phyloP scores from a whole-genome alignment of 2,113 vertebrate species.

The Apaloderma vittatum region DNA sequence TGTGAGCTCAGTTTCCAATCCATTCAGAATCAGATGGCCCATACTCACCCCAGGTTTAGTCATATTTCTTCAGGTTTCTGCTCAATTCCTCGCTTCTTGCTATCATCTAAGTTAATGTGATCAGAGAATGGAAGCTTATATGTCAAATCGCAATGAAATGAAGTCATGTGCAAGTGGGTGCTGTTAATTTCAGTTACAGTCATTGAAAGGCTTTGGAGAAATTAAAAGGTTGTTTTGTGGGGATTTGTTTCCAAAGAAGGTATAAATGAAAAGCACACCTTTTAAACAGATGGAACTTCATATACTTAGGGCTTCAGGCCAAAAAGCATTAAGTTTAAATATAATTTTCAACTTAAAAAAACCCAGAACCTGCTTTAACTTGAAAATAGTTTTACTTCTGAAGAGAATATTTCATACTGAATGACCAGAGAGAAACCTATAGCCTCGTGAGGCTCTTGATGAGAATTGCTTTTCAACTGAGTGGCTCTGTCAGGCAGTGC shows the following conservation, averaged over 20 bases:
- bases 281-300: conserved; percentile 5
- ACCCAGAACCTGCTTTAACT: background rate
- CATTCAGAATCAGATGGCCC: conserved; percentile 10
- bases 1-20: background rate
- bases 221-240: background rate
- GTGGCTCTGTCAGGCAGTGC: background rate
- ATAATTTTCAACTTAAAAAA: background rate
- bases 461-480: background rate
- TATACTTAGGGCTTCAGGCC: background rate
- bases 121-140: background rate
- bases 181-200: background rate
- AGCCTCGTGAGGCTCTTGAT: background rate
- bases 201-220: conserved; percentile 9
- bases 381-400: conserved; percentile 6
- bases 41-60: background rate
- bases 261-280: background rate
- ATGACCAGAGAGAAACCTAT: background rate
- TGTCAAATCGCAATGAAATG: background rate
- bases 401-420: background rate
- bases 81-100: background rate
- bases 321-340: background rate
- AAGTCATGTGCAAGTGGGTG: background rate
- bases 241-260: background rate
- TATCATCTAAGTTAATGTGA: background rate
- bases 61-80: conserved; percentile 5